phyloP scores from a whole-genome alignment of 2,113 vertebrate genomes.

The Channa argus region DNA sequence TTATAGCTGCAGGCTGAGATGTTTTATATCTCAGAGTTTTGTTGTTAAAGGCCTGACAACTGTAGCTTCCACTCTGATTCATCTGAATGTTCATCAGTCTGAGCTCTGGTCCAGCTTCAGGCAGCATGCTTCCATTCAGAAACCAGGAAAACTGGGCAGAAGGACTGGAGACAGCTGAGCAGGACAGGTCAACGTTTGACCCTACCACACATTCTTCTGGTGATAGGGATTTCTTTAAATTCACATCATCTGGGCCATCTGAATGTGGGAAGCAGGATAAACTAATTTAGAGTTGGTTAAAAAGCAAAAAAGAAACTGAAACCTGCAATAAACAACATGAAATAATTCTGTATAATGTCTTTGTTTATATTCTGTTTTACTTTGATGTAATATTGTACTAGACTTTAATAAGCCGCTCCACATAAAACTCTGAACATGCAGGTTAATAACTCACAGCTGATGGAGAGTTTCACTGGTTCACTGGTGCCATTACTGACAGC shows the following conservation, averaged over 20 bases:
- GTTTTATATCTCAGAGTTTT: conserved; percentile 50
- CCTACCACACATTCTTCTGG: conserved; percentile 28
- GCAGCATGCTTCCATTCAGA: conserved; percentile 42
- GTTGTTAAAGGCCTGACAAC: conserved; percentile 66
- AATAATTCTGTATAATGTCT: no score
- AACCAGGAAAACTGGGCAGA: conserved; percentile 55
- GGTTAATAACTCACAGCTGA: conserved; percentile 45
- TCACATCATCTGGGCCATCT: conserved; percentile 58
- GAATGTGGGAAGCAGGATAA: neutral
- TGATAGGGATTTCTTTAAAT: neutral
- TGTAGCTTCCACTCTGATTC: conserved; percentile 68
- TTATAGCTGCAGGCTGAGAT: conserved; percentile 41
- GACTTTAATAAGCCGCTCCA: no score
- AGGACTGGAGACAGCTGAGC: conserved; percentile 67
- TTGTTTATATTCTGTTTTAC: no score
- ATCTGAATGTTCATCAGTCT: conserved; percentile 49
- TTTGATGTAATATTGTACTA: no score
- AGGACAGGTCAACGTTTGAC: conserved; percentile 48
- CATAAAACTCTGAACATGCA: neutral
- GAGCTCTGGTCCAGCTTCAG: conserved; percentile 41
- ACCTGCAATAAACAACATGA: no score
- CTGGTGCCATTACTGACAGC: conserved; percentile 21
- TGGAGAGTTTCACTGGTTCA: neutral
- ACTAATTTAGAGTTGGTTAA: neutral
- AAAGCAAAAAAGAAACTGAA: no score